Conservation (phyloP, 2,888 invertebrate genomes). For the Cantharis lateralis region DNA sequence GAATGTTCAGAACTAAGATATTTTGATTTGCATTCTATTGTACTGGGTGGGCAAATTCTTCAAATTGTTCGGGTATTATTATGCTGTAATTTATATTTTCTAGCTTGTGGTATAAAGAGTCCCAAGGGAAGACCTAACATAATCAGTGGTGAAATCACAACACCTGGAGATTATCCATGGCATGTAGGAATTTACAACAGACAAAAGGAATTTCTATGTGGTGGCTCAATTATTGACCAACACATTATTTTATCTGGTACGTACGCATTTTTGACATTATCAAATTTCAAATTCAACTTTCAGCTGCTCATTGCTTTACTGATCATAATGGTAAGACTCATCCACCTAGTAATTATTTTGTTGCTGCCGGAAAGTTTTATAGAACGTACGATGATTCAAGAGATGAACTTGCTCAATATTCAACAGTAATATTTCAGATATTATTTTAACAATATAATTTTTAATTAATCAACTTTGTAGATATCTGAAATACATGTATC, state of each 20-base stretch:
- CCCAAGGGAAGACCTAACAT: background rate
- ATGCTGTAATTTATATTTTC: too few relatives aligned
- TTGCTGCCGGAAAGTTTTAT: conserved; percentile 46
- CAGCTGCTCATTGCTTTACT: background rate
- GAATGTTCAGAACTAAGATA: too few relatives aligned
- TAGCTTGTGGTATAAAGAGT: background rate
- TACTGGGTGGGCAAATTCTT: too few relatives aligned
- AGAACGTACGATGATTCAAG: conserved; percentile 36
- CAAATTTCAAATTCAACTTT: too few relatives aligned
- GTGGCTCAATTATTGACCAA: background rate
- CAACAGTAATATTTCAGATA: background rate
- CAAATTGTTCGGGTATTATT: too few relatives aligned
- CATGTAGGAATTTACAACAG: background rate
- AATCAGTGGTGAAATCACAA: background rate
- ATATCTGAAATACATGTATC: conserved; percentile 35
- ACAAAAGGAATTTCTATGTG: background rate
- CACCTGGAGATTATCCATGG: background rate
- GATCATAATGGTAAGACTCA: conserved; percentile 16
- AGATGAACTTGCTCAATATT: conserved; percentile 30
- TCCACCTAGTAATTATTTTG: conserved; percentile 25
- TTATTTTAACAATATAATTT: background rate
- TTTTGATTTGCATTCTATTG: too few relatives aligned
- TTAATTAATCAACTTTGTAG: conserved; percentile 18
- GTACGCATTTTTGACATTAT: too few relatives aligned
- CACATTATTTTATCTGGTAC: background rate